Evolutionary conservation across 2,888 invertebrate species (phyloP).

Genomic region (Phortica okadai): DNA sequence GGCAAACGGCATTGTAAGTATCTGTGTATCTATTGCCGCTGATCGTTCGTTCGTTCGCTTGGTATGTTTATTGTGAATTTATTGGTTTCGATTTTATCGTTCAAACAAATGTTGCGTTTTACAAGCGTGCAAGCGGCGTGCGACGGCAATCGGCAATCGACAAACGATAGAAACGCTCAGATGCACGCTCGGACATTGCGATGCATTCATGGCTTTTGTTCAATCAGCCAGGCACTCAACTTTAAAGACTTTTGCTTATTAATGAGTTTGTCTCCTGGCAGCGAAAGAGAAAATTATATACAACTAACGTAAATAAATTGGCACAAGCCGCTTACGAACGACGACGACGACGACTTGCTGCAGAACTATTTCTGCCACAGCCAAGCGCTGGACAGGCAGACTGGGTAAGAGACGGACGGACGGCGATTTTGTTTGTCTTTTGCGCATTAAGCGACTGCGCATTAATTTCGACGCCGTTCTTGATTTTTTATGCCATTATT

Average conservation of each 20-base stretch:
- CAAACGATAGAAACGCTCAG: neutral
- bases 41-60: constrained; percentile 41
- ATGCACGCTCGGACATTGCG: neutral
- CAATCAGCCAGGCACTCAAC: constrained; percentile 34
- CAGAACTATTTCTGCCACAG: neutral
- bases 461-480: constrained; percentile 29
- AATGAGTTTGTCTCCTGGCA: constrained; percentile 56
- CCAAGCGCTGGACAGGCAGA: neutral
- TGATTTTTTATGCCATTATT: neutral
- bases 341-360: neutral
- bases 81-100: constrained; percentile 74
- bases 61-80: constrained; percentile 74
- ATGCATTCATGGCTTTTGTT: constrained; percentile 14
- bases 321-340: constrained; percentile 5
- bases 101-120: constrained; percentile 74
- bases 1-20: constrained; percentile 1
- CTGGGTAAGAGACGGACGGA: neutral
- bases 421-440: constrained; percentile 46
- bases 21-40: constrained; percentile 8
- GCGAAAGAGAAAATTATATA: constrained; percentile 32
- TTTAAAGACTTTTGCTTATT: constrained; percentile 67
- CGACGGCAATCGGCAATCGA: neutral
- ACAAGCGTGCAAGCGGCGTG: constrained; percentile 69
- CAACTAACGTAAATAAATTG: constrained; percentile 31
- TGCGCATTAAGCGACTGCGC: constrained; percentile 59